Conservation (phyloP, 2,888 invertebrate species). For the Diarsia rubi region DNA sequence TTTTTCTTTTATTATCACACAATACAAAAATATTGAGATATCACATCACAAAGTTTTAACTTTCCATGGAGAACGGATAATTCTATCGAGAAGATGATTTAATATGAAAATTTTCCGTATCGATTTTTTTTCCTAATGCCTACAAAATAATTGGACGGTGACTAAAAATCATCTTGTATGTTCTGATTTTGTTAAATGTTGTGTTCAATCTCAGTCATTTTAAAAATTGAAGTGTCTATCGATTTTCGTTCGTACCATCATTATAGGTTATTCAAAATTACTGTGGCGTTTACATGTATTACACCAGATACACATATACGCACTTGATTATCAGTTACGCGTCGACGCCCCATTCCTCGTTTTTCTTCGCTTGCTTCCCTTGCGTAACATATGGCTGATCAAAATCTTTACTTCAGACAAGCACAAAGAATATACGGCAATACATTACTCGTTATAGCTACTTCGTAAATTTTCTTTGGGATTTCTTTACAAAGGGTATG, state of each 20-base stretch:
- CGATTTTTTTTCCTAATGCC: too few species aligned
- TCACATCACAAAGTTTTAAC: too few species aligned
- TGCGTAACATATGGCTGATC: constrained; percentile 62
- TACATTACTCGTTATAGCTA: constrained; percentile 61
- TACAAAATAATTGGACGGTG: too few species aligned
- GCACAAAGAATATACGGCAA: constrained; percentile 58
- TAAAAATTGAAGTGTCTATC: not conserved
- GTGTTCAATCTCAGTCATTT: not conserved
- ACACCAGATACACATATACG: constrained; percentile 31
- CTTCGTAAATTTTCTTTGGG: constrained; percentile 55
- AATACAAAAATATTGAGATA: too few species aligned
- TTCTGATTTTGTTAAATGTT: not conserved
- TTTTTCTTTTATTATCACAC: too few species aligned
- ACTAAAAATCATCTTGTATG: too few species aligned
- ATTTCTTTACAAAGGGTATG: constrained; percentile 46
- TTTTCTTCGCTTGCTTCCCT: constrained; percentile 56
- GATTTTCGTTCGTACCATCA: not conserved
- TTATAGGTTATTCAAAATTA: constrained; percentile 28
- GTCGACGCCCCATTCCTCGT: constrained; percentile 49
- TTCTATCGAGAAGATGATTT: too few species aligned
- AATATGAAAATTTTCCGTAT: too few species aligned
- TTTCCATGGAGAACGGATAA: too few species aligned
- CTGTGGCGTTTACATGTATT: constrained; percentile 22
- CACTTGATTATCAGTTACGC: constrained; percentile 53
- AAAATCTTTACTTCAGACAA: constrained; percentile 64